Evolutionary conservation across 2,113 vertebrate species (phyloP).

Genomic region (Ranitomeya imitator): DNA sequence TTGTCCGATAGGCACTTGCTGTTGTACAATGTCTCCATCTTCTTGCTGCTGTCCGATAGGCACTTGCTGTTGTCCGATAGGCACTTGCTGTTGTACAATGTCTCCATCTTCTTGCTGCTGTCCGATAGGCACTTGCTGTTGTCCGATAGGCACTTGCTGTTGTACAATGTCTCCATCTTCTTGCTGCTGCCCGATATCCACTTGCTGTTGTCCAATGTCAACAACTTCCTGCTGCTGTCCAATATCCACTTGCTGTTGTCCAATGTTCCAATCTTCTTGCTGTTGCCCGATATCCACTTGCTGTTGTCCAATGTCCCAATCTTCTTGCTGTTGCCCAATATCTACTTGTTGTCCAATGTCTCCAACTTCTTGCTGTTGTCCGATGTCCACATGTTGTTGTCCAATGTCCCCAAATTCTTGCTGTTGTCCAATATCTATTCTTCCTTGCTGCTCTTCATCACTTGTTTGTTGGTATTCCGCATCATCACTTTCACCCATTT

Average conservation of each 20-base stretch:
- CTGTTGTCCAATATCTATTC: neutral
- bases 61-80: no score
- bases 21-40: no score
- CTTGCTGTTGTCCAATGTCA: neutral
- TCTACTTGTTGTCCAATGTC: neutral
- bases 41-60: no score
- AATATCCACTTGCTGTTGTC: neutral
- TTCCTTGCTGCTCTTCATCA: no score
- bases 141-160: no score
- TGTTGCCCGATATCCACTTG: neutral
- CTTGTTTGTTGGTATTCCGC: no score
- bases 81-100: neutral
- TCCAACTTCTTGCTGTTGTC: neutral
- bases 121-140: no score
- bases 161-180: neutral
- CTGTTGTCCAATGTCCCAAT: neutral
- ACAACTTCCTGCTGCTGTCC: neutral
- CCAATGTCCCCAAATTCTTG: neutral
- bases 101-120: neutral
- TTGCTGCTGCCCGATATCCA: neutral
- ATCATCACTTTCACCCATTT: no score
- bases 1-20: no score
- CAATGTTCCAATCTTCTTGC: rapidly evolving
- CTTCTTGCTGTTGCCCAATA: neutral
- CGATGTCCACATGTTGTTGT: neutral